A percentile compares a stretch with the other conserved stretches of the same genome.
phyloP scores from a whole-genome alignment of 1,140 invertebrate species.

The Heliconius melpomene region DNA sequence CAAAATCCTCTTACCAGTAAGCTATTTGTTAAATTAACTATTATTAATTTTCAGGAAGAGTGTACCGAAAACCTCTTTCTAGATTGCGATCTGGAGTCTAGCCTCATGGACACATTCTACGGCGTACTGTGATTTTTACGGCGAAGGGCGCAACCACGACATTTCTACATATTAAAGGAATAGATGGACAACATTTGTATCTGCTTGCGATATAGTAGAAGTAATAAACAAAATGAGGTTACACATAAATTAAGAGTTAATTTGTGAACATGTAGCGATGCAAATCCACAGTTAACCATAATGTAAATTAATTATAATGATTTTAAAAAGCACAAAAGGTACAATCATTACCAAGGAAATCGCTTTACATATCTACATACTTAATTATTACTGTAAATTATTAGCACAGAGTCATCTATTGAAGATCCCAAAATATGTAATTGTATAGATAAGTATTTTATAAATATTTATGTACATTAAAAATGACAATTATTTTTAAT shows the following conservation, averaged over 20 bases:
- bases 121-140: constrained; percentile 62
- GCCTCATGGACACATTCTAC: constrained; percentile 73
- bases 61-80: constrained; percentile 72
- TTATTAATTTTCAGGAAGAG: constrained; percentile 62
- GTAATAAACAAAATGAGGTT: not conserved
- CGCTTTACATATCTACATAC: constrained; percentile 66
- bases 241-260: constrained; percentile 10
- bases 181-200: constrained; percentile 15
- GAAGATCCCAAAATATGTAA: constrained; percentile 54
- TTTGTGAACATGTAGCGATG: constrained; percentile 26
- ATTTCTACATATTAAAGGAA: constrained; percentile 5
- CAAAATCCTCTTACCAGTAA: not conserved
- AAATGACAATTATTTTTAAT: constrained; percentile 61
- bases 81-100: constrained; percentile 72
- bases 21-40: not conserved
- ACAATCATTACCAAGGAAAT: constrained; percentile 75
- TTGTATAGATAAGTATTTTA: constrained; percentile 55
- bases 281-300: constrained; percentile 55
- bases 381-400: constrained; percentile 60
- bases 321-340: constrained; percentile 47
- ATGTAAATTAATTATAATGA: constrained; percentile 45
- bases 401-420: constrained; percentile 56
- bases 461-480: constrained; percentile 61
- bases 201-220: not conserved
- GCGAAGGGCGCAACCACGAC: constrained; percentile 11